These are phyloP conservation scores for Drosophila lowei DNA, from an alignment of 1,140 invertebrate genomes.

Conservation along the genomic window DNA sequence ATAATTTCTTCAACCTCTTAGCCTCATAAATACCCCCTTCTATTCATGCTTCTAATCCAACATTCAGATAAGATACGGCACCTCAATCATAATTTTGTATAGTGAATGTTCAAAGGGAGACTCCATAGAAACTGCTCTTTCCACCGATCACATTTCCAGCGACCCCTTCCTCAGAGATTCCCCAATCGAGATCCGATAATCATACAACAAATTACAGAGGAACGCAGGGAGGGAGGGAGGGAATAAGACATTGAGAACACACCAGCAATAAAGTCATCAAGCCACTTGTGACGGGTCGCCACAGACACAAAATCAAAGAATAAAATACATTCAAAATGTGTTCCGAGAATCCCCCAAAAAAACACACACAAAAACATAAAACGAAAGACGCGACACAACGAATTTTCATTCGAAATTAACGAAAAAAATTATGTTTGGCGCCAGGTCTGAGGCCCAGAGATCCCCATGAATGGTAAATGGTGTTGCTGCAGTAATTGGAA, in stretches of 20 bases:
- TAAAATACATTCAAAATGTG: constrained; percentile 48
- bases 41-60: constrained; percentile 6
- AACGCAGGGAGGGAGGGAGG: too few relatives aligned
- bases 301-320: constrained; percentile 34
- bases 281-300: constrained; percentile 51
- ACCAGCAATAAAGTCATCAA: constrained; percentile 69
- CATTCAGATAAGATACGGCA: constrained; percentile 28
- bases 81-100: constrained; percentile 34
- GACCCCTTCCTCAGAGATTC: background rate
- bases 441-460: constrained; percentile 26
- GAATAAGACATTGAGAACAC: constrained; percentile 24
- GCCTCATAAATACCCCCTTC: background rate
- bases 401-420: constrained; percentile 57
- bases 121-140: constrained; percentile 3
- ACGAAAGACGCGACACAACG: constrained; percentile 53
- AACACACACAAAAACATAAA: constrained; percentile 22
- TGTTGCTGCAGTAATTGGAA: constrained; percentile 55
- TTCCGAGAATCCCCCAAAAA: constrained; percentile 43
- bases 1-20: background rate
- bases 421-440: constrained; percentile 63
- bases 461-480: constrained; percentile 40
- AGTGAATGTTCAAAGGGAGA: background rate
- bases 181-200: constrained; percentile 56
- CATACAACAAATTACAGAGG: constrained; percentile 57
- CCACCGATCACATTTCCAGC: constrained; percentile 39